Evolutionary conservation across 2,888 invertebrate species (phyloP), one percentile per base, ranked within the genome.

Genomic region (Amorpha juglandis): DNA sequence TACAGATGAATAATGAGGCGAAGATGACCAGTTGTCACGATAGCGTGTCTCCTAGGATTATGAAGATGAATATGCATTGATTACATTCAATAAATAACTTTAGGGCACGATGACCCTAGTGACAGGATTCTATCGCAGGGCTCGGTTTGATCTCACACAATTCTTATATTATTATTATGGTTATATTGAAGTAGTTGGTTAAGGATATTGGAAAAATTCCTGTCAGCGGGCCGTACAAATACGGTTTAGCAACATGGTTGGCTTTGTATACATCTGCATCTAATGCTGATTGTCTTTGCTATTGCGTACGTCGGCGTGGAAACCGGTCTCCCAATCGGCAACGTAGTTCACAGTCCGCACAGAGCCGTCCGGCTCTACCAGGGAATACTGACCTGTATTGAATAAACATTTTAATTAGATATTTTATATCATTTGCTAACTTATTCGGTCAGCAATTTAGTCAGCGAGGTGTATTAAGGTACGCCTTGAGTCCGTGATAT

Each of bases 271-370:
- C 63, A 66, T 58, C 45, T 68, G 63, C 64, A 68, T 72, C 78
- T 90, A 91, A 78, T 91, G 91, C 73, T 86, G 84, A 69, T 88
- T 87, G 87, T 95, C 94, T 86, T 94, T 94, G 89, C 94, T 95
- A 86, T 96, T 96, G 85, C 94, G 95, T 63, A 96, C 96, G 81
- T 95, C 93, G 68, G 96, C 96, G 84, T 96, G 96, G 93, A 96
- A 96, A 78, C 96, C 96, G 75, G 95, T 96, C 86, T 96, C 95
- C 96, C 96, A 96, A 84, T 96, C 96, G 66, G 96, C 96, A 67
- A 95, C 94, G 87, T 96, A 96, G 87, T 95, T 94, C 67, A 96
- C 96, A 1, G 96, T 96, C 72, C 96, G 94, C 67, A 96, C 95
- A 70, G 96, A 95, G 67, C 96, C 96, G 89, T 96, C 96, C 58